Evolutionary conservation across 2,888 invertebrate species (phyloP), one percentile per base, ranked within the genome.

Genomic region (Andrena camellia): DNA sequence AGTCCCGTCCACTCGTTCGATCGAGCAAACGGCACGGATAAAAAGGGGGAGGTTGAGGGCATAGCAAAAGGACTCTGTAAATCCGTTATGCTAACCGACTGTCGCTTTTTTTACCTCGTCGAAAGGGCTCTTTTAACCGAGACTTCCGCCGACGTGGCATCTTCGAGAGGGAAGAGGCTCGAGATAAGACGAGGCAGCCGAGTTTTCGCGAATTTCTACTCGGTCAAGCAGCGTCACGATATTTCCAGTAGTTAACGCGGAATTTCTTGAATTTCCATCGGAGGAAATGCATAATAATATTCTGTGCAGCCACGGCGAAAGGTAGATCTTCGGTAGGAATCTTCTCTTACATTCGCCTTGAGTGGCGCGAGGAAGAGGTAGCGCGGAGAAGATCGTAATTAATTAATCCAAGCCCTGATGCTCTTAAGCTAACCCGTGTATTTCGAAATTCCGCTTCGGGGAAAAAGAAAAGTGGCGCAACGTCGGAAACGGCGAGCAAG

Each of bases 1-100:
- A 90, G 86, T 89, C 23, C 87, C 83, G 81, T 82, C 81, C 73
- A 63, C 33, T 66, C 60, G 54, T 69, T 78, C 66, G 26, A 26
- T 10, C 4, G 29, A 60, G 66, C 6, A 50, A 63, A 72, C 72
- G 26, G 33, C 33, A 64, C 23, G 54, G 29, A 52, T 20, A 54
- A 80, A 59, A 68, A 26, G 33, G 42, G 17, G 10, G 6, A 3
- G 10, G 60, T 42, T 29, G 13, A 20, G 59, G 29, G 17, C 8
- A 2, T 6, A 7, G 35, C 35, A 57, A 67, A 29, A 20, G 42
- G 29, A 64, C 52, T 60, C 50, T 52, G 60, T 59, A 72, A 77
- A 70, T 64, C 54, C 54, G 68, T 69, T 71, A 60, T 64, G 52
- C 60, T 81, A 70, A 81, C 59, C 81, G 35, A 48, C 6, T 26